Evolutionary conservation across 2,113 vertebrate genomes (phyloP).

Genomic region (Clarias gariepinus): DNA sequence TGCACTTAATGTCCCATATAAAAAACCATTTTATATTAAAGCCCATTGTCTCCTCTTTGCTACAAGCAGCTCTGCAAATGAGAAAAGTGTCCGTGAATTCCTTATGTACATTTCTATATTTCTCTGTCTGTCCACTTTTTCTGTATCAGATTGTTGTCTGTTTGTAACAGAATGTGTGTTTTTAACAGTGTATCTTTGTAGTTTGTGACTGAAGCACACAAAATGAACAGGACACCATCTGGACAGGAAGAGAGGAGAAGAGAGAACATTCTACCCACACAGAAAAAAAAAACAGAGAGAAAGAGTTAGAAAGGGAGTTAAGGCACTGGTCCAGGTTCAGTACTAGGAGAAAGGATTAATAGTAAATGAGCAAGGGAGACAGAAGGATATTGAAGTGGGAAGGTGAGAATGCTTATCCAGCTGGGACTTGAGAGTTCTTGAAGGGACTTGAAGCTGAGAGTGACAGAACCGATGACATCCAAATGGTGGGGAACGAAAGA

Average conservation of each 20-base stretch:
- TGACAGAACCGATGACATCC: background rate
- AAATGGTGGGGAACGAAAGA: background rate
- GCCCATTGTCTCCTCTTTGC: background rate
- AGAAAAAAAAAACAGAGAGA: slow-evolving; percentile 37
- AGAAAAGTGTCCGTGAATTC: background rate
- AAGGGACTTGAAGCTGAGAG: background rate
- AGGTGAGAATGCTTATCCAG: slow-evolving; percentile 11
- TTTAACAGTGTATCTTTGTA: slow-evolving; percentile 9
- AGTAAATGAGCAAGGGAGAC: slow-evolving; percentile 36
- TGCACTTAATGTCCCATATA: background rate
- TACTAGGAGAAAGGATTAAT: slow-evolving; percentile 46
- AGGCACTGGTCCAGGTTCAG: slow-evolving; percentile 32
- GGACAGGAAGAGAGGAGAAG: slow-evolving; percentile 60
- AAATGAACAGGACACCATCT: slow-evolving; percentile 64
- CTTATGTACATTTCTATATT: background rate
- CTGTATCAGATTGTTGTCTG: background rate
- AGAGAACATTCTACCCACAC: slow-evolving; percentile 32
- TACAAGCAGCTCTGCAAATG: background rate
- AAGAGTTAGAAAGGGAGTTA: slow-evolving; percentile 37
- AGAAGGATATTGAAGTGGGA: background rate
- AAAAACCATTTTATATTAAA: background rate
- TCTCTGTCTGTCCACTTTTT: background rate
- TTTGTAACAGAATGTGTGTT: background rate
- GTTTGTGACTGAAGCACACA: slow-evolving; percentile 35
- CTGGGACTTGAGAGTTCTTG: slow-evolving; percentile 14